Evolutionary conservation across 1,140 invertebrate species (phyloP).

Genomic region (Panagrolaimus sp.): DNA sequence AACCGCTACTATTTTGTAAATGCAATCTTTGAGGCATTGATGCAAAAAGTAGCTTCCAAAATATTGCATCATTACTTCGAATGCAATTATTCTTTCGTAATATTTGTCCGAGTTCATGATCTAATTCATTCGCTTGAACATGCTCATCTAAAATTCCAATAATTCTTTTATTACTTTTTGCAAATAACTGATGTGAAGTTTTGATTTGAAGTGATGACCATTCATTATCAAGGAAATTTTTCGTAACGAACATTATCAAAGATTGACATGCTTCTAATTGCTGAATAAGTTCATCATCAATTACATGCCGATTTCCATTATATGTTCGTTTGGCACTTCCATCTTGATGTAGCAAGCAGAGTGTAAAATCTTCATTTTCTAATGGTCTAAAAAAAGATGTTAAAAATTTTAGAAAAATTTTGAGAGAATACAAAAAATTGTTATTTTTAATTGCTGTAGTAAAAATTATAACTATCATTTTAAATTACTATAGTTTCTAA

Average conservation of each 20-base stretch:
- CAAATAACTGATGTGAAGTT: conserved; percentile 47
- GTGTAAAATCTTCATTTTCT: conserved; percentile 32
- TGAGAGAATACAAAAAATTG: no score
- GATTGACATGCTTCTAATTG: conserved; percentile 40
- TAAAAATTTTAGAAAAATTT: no score
- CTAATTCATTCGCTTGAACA: conserved; percentile 40
- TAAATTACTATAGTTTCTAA: no score
- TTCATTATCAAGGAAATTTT: conserved; percentile 48
- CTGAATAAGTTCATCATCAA: conserved; percentile 44
- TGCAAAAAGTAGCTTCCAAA: conserved; percentile 33
- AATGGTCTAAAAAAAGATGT: conserved; percentile 22
- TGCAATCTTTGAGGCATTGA: conserved; percentile 23
- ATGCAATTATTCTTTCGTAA: conserved; percentile 38
- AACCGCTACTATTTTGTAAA: conserved; percentile 11
- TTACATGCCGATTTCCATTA: conserved; percentile 27
- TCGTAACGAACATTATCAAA: conserved; percentile 43
- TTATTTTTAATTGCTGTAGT: no score
- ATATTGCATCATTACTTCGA: conserved; percentile 24
- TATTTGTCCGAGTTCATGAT: conserved; percentile 50
- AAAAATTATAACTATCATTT: no score
- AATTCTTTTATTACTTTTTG: conserved; percentile 39
- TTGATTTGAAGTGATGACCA: conserved; percentile 49
- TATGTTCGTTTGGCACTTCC: conserved; percentile 25
- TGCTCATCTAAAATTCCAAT: conserved; percentile 32
- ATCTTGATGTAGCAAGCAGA: conserved; percentile 42